Evolutionary conservation across 1,140 invertebrate genomes (phyloP).

Genomic region (Aethina tumida): DNA sequence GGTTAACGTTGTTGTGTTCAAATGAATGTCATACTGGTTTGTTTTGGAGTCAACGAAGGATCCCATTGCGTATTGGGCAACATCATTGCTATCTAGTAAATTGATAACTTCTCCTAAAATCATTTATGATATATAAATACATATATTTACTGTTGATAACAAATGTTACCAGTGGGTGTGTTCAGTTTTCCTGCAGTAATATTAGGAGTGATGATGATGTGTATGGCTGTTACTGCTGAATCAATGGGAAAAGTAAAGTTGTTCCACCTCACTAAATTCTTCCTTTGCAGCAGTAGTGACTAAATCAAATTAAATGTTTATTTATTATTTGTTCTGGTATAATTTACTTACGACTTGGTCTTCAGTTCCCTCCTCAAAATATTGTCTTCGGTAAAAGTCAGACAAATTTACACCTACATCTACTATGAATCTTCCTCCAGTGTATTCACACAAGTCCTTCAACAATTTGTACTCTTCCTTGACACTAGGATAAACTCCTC

Average conservation of each 20-base stretch:
- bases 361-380: too few relatives aligned
- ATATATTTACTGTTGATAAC: background rate
- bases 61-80: slow-evolving; percentile 14
- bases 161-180: slow-evolving; percentile 20
- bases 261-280: slow-evolving; percentile 13
- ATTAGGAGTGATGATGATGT: slow-evolving; percentile 17
- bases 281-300: slow-evolving; percentile 16
- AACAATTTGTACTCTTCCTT: too few relatives aligned
- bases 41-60: slow-evolving; percentile 18
- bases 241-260: slow-evolving; percentile 23
- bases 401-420: too few relatives aligned
- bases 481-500: too few relatives aligned
- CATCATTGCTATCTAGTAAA: slow-evolving; percentile 12
- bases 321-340: background rate
- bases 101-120: slow-evolving; percentile 10
- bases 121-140: slow-evolving; percentile 16
- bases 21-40: slow-evolving; percentile 19
- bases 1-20: slow-evolving; percentile 18
- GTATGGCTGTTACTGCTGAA: slow-evolving; percentile 22
- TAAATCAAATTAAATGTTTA: slow-evolving; percentile 7
- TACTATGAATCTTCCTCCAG: too few relatives aligned
- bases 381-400: too few relatives aligned
- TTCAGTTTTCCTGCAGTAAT: slow-evolving; percentile 11
- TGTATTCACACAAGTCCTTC: too few relatives aligned
- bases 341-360: slow-evolving; percentile 8